Evolutionary conservation across 2,113 vertebrate genomes (phyloP).

Genomic region (Gobiocypris rarus): DNA sequence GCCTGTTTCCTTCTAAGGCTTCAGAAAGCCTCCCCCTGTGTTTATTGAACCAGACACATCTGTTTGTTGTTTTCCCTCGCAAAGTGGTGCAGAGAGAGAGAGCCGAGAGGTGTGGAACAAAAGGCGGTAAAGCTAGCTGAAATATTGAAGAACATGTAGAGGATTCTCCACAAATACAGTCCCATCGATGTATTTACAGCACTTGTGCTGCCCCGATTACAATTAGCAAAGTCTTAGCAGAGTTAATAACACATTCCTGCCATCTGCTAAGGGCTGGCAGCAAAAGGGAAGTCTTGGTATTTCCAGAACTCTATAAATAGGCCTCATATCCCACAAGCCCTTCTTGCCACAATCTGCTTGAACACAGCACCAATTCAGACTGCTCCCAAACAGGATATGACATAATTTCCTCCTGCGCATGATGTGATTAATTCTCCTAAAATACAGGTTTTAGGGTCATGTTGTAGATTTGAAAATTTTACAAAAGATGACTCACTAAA

Average conservation of each 20-base stretch:
- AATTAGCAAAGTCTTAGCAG: conserved; percentile 22
- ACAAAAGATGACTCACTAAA: neutral
- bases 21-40: conserved; percentile 18
- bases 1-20: conserved; percentile 22
- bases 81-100: neutral
- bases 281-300: conserved; percentile 50
- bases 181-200: conserved; percentile 1
- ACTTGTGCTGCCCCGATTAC: neutral
- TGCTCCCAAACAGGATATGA: conserved; percentile 53
- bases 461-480: neutral
- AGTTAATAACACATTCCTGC: conserved; percentile 49
- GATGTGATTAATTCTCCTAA: neutral
- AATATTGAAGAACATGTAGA: conserved; percentile 27
- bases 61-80: conserved; percentile 43
- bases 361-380: conserved; percentile 56
- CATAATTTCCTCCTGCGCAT: conserved; percentile 51
- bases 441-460: neutral
- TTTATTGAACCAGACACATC: conserved; percentile 35
- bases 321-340: conserved; percentile 42
- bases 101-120: conserved; percentile 39
- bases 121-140: conserved; percentile 4
- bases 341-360: conserved; percentile 33
- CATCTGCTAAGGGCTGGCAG: conserved; percentile 57
- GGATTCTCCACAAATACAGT: neutral
- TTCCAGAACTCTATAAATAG: conserved; percentile 63